These are phyloP conservation scores for Lytechinus variegatus DNA, from an alignment of 35 echinoderm and acorn worm genomes.

Conservation along the genomic window DNA sequence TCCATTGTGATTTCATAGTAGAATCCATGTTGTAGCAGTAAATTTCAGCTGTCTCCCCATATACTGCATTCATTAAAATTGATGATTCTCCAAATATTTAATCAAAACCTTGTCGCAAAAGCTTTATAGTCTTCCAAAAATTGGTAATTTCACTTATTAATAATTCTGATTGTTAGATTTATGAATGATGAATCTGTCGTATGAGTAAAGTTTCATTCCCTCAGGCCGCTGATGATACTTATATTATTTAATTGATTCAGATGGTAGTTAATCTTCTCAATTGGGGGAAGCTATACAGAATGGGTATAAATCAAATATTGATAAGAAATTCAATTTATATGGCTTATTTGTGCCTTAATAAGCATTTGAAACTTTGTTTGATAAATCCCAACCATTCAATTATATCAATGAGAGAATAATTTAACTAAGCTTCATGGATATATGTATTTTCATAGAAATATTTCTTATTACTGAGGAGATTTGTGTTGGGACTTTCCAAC, in stretches of 20 bases:
- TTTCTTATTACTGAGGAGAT: not conserved
- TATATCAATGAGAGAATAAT: not conserved
- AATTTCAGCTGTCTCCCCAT: not conserved
- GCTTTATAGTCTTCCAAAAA: not conserved
- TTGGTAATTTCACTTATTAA: not conserved
- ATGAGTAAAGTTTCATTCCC: not conserved
- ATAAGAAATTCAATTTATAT: not conserved
- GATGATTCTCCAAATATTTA: not conserved
- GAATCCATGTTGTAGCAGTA: no score
- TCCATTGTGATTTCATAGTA: no score
- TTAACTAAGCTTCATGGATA: not conserved
- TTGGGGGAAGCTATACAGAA: not conserved
- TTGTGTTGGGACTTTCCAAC: not conserved
- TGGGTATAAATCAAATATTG: not conserved
- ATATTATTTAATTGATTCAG: not conserved
- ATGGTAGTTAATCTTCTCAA: not conserved
- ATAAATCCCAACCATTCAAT: not conserved
- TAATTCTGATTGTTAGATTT: not conserved
- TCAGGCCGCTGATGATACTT: not conserved
- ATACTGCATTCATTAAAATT: not conserved
- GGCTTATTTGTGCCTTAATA: not conserved
- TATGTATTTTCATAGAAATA: not conserved
- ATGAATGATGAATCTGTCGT: not conserved
- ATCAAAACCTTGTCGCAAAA: not conserved
- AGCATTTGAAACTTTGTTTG: not conserved